Percentiles rank a stretch among this genome's conserved stretches.
Evolutionary conservation across 37 sponge, comb jelly and placozoan genomes (phyloP).

Genomic region (Haliclona indistincta): DNA sequence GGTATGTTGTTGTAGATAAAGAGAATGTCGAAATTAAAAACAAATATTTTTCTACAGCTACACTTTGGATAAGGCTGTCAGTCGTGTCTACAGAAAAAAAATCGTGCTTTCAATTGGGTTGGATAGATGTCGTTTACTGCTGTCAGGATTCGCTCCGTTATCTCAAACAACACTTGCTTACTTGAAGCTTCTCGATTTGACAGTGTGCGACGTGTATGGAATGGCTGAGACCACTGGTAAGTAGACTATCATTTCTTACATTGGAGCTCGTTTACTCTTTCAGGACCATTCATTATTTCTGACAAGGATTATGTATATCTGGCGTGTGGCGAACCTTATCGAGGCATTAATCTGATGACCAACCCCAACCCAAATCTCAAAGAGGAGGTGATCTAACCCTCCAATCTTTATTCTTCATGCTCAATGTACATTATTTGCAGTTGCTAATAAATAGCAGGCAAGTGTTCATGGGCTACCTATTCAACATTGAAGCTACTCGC

Average conservation of each 20-base stretch:
- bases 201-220: constrained; percentile 91
- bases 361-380: too few relatives aligned
- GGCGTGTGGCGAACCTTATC: too few relatives aligned
- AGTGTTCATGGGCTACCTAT: constrained; percentile 88
- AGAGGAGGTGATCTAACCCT: too few relatives aligned
- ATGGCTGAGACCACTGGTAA: constrained; percentile 92
- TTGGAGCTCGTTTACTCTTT: too few relatives aligned
- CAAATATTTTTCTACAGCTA: too few relatives aligned
- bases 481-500: constrained; percentile 39
- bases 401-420: too few relatives aligned
- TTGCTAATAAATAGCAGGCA: constrained; percentile 69
- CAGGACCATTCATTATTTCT: too few relatives aligned
- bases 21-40: too few relatives aligned
- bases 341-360: too few relatives aligned
- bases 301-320: too few relatives aligned
- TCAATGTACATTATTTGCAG: constrained; percentile 37
- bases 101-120: constrained; percentile 49
- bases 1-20: background rate
- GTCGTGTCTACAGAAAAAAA: background rate
- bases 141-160: constrained; percentile 93
- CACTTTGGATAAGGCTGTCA: too few relatives aligned
- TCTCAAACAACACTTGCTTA: constrained; percentile 76
- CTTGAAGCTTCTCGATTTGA: constrained; percentile 89
- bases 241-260: too few relatives aligned
- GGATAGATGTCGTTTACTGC: constrained; percentile 76